Conservation (phyloP, 2,797 vertebrate genomes). For the Adrianichthys oophorus region DNA sequence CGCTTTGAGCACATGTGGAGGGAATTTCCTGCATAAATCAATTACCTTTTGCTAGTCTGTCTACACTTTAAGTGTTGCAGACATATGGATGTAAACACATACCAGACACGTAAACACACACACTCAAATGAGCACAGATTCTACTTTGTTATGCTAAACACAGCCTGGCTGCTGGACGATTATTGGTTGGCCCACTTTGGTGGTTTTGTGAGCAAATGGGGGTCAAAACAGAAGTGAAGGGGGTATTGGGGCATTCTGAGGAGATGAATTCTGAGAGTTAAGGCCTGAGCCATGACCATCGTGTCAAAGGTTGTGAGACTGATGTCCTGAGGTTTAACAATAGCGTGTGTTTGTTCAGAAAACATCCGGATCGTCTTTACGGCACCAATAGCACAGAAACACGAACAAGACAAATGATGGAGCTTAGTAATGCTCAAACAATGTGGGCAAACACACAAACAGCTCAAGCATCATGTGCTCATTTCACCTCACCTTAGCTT, state of each 20-base stretch:
- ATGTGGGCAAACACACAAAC: slow-evolving; percentile 13
- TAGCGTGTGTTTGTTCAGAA: too few relatives aligned
- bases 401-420: too few relatives aligned
- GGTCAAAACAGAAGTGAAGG: slow-evolving; percentile 30
- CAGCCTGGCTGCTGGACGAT: slow-evolving; percentile 48
- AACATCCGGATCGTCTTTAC: too few relatives aligned
- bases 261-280: slow-evolving; percentile 56
- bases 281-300: slow-evolving; percentile 11
- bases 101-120: slow-evolving; percentile 8
- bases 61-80: slow-evolving; percentile 13
- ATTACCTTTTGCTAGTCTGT: slow-evolving; percentile 63
- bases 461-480: slow-evolving; percentile 41
- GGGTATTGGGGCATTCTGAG: slow-evolving; percentile 48
- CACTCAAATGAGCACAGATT: slow-evolving; percentile 43
- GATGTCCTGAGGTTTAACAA: too few relatives aligned
- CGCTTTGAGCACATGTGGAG: slow-evolving; percentile 66
- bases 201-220: slow-evolving; percentile 11
- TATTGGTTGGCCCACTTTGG: slow-evolving; percentile 70
- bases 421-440: too few relatives aligned
- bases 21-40: slow-evolving; percentile 62
- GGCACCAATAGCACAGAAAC: too few relatives aligned
- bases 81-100: slow-evolving; percentile 20
- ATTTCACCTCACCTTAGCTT: slow-evolving; percentile 45
- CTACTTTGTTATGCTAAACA: slow-evolving; percentile 77
- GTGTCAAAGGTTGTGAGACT: too few relatives aligned